Evolutionary conservation across 2,888 invertebrate genomes (phyloP).

Genomic region (Pediacus dermestoides): DNA sequence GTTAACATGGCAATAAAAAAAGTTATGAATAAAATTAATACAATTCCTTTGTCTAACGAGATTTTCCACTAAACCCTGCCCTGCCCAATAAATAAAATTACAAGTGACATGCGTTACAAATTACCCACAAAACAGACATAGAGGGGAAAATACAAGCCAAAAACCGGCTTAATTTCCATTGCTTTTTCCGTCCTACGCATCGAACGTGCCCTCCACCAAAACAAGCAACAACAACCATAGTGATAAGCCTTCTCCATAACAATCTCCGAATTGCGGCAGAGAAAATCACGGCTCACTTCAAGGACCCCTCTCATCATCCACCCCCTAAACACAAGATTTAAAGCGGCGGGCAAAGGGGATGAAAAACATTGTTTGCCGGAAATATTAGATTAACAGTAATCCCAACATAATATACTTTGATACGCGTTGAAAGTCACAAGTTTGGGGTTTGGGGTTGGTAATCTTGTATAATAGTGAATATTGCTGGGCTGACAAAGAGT

Average conservation of each 20-base stretch:
- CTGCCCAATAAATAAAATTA: constrained; percentile 41
- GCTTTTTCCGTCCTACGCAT: constrained; percentile 30
- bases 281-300: constrained; percentile 10
- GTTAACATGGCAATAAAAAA: too few species aligned
- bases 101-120: constrained; percentile 39
- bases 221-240: constrained; percentile 30
- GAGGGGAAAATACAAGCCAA: constrained; percentile 41
- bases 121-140: too few species aligned
- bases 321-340: not conserved
- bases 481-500: too few species aligned
- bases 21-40: too few species aligned
- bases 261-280: too few species aligned
- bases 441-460: too few species aligned
- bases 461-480: too few species aligned
- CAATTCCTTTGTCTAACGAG: too few species aligned
- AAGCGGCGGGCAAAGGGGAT: constrained; percentile 11
- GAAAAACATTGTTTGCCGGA: constrained; percentile 20
- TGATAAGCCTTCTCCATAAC: constrained; percentile 35
- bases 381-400: constrained; percentile 46
- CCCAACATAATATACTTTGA: constrained; percentile 45
- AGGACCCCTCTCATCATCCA: constrained; percentile 5
- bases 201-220: constrained; percentile 24
- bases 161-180: constrained; percentile 45
- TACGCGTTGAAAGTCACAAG: constrained; percentile 41
- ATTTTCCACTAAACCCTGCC: too few species aligned